These are phyloP conservation scores for Cylas formicarius DNA, from an alignment of 1,140 invertebrate genomes.

Conservation along the genomic window DNA sequence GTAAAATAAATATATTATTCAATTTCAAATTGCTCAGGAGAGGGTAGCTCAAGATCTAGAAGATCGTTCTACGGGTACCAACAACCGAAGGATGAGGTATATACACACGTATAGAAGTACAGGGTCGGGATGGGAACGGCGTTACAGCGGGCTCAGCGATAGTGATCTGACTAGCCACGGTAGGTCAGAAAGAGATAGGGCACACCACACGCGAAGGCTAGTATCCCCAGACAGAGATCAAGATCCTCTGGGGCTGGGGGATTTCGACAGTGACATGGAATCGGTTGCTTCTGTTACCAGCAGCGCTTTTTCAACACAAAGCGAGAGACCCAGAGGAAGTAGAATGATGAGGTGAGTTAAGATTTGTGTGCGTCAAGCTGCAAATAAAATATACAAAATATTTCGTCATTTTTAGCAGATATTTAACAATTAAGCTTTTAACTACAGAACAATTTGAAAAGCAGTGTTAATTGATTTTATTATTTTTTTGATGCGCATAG, in stretches of 20 bases:
- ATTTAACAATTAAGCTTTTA: no score
- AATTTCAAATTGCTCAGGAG: no score
- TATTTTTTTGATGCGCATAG: no score
- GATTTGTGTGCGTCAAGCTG: background rate
- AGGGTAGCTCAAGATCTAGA: slow-evolving; percentile 75
- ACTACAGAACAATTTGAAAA: no score
- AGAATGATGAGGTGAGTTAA: slow-evolving; percentile 37
- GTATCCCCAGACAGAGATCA: slow-evolving; percentile 44
- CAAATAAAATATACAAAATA: no score
- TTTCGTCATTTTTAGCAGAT: no score
- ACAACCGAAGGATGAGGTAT: slow-evolving; percentile 28
- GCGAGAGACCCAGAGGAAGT: slow-evolving; percentile 73
- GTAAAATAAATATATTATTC: no score
- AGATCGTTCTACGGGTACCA: slow-evolving; percentile 37
- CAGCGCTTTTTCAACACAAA: slow-evolving; percentile 87
- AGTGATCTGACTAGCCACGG: slow-evolving; percentile 64
- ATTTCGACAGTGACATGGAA: slow-evolving; percentile 83
- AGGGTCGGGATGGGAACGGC: slow-evolving; percentile 64
- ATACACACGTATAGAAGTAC: slow-evolving; percentile 63
- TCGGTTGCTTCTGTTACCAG: slow-evolving; percentile 79
- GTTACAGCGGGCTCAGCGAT: slow-evolving; percentile 73
- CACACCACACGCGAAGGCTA: slow-evolving; percentile 40
- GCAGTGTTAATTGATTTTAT: no score
- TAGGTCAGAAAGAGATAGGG: slow-evolving; percentile 45
- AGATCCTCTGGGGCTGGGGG: slow-evolving; percentile 61